phyloP scores from a whole-genome alignment of 2,888 invertebrate genomes.

The Proisotoma minuta region DNA sequence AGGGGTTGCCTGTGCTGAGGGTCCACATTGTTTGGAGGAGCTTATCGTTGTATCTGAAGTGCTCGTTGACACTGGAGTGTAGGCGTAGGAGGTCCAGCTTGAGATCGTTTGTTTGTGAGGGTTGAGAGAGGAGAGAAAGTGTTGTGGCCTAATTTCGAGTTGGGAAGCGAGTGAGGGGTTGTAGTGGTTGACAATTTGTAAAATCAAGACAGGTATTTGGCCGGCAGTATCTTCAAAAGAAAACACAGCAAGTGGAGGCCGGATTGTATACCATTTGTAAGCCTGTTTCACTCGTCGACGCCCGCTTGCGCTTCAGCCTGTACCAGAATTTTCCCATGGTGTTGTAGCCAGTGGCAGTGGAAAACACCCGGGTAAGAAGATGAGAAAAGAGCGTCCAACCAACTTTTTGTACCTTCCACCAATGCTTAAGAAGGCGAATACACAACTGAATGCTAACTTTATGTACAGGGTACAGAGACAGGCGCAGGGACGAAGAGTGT shows the following conservation, averaged over 20 bases:
- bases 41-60: conserved; percentile 16
- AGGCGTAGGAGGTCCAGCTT: conserved; percentile 16
- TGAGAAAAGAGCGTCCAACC: conserved; percentile 18
- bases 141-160: conserved; percentile 10
- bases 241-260: conserved; percentile 32
- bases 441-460: conserved; percentile 33
- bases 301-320: conserved; percentile 38
- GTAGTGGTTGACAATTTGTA: conserved; percentile 24
- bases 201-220: conserved; percentile 33
- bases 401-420: conserved; percentile 21
- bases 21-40: conserved; percentile 44
- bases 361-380: conserved; percentile 14
- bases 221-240: conserved; percentile 27
- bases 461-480: conserved; percentile 33
- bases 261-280: conserved; percentile 17
- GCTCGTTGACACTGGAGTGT: conserved; percentile 9
- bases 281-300: conserved; percentile 18
- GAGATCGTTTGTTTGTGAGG: background rate
- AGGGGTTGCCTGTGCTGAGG: conserved; percentile 44
- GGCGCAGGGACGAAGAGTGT: conserved; percentile 45
- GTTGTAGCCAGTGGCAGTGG: conserved; percentile 5
- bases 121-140: background rate
- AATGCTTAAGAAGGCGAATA: conserved; percentile 16
- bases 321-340: conserved; percentile 32
- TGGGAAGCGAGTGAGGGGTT: conserved; percentile 1